Evolutionary conservation across 2,888 invertebrate species (phyloP).

Genomic region (Drosophila anceps): DNA sequence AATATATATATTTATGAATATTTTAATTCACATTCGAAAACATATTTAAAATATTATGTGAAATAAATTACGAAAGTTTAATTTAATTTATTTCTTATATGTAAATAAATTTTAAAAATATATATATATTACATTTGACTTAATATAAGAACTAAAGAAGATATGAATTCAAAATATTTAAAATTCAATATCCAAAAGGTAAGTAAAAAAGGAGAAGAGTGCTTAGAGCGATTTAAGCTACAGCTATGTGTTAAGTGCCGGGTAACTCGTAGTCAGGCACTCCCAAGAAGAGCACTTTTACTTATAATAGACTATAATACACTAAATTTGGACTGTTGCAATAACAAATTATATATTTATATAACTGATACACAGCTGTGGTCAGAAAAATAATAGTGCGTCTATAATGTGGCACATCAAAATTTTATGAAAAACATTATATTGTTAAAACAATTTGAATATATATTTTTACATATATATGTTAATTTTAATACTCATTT

Average conservation of each 20-base stretch:
- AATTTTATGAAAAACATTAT: too few relatives aligned
- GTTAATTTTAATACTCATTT: too few relatives aligned
- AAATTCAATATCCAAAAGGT: too few relatives aligned
- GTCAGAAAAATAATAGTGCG: too few relatives aligned
- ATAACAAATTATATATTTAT: background rate
- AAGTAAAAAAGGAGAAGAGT: background rate
- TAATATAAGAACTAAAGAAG: background rate
- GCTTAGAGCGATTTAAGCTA: background rate
- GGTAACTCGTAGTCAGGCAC: background rate
- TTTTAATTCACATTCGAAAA: too few relatives aligned
- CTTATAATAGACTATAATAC: background rate
- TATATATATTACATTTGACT: background rate
- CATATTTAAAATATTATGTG: too few relatives aligned
- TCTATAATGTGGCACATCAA: too few relatives aligned
- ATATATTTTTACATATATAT: background rate
- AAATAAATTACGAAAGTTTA: too few relatives aligned
- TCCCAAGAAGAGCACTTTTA: background rate
- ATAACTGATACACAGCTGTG: too few relatives aligned
- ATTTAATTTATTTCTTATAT: background rate
- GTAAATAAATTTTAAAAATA: background rate
- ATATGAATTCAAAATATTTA: background rate
- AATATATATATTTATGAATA: background rate
- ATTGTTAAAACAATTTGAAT: too few relatives aligned
- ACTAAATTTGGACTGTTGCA: background rate
- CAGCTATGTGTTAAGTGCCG: background rate